Conservation (phyloP, 1,140 invertebrate species). For the Megalonaias nervosa region DNA sequence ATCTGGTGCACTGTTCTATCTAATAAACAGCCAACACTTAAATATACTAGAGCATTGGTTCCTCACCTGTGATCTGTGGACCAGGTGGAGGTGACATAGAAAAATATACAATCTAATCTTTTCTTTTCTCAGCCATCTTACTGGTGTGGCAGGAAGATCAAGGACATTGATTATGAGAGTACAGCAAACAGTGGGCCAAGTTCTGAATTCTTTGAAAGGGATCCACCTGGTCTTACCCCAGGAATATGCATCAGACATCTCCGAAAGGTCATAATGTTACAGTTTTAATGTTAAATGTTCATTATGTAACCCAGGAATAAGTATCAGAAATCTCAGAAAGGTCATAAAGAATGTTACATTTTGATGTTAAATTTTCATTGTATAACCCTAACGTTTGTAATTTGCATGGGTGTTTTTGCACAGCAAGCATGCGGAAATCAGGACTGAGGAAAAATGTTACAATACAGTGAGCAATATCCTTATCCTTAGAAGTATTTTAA, state of each 20-base stretch:
- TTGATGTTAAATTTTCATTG: neutral
- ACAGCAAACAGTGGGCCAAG: neutral
- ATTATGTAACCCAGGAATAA: conserved; percentile 1
- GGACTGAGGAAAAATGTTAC: too few species aligned
- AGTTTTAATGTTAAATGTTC: neutral
- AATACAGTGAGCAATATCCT: too few species aligned
- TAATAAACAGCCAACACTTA: too few species aligned
- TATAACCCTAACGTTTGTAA: neutral
- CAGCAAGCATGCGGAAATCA: too few species aligned
- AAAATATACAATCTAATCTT: neutral
- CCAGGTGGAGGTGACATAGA: too few species aligned
- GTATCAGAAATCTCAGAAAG: conserved; percentile 1
- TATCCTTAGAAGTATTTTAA: too few species aligned
- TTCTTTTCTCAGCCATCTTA: conserved; percentile 45
- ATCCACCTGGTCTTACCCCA: conserved; percentile 73
- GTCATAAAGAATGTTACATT: neutral
- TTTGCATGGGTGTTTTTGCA: too few species aligned
- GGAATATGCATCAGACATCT: conserved; percentile 69
- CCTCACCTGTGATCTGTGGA: too few species aligned
- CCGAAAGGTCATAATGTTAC: conserved; percentile 37
- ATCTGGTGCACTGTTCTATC: too few species aligned
- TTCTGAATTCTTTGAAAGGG: conserved; percentile 73
- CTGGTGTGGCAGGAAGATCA: conserved; percentile 71
- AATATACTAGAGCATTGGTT: too few species aligned
- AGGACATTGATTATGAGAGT: conserved; percentile 12